Base-by-base conservation (phyloP, 2,797 vertebrate genomes). In the Garrulus glandarius region DNA sequence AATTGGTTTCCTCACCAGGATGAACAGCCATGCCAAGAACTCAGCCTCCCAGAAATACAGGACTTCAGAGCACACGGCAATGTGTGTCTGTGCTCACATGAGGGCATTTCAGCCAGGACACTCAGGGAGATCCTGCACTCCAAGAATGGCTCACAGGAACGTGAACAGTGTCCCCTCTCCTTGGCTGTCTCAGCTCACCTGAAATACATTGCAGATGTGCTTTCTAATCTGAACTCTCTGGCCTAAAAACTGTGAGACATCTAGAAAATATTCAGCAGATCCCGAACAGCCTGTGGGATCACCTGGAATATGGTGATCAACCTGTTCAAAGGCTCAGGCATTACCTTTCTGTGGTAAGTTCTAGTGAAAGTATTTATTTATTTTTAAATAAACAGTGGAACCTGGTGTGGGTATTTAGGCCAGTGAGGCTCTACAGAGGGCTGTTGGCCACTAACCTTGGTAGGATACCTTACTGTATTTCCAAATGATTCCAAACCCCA, bases 41-140 rank as follows among this genome's bases (percentile, higher is more conserved):
- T 63, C 30, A 43, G 55, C 17, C 36, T 57, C 52, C 9, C 36
- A 69, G 16, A 8, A 76, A 59, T 2, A 6, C 68, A 41, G 1
- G 4, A 12, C 6, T 68, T 32, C 8, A 49, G 71, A 39, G 15
- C 22, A 23, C 72, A 15, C 32, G 90, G 92, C 8, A 93, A 6
- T 85, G 29, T 26, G 21, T 29, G 47, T 5, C 55, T 91, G 53
- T 87, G 89, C 86, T 87, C 95, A 95, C 92, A 87, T 18, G 93
- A 92, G 94, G 95, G 92, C 93, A 85, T 94, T 84, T 90, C 37
- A 89, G 50, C 52, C 68, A 15, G 10, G 36, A 46, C 5, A 49
- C 36, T 26, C 64, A 46, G 8, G 3, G 29, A 86, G 63, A 65
- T 34, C 17, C 15, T 13, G 44, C 4, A 10, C 44, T 67, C 44